Percentiles rank a stretch among this genome's conserved stretches.
phyloP scores from a whole-genome alignment of 1,140 invertebrate genomes.

The Drosophila sp. region DNA sequence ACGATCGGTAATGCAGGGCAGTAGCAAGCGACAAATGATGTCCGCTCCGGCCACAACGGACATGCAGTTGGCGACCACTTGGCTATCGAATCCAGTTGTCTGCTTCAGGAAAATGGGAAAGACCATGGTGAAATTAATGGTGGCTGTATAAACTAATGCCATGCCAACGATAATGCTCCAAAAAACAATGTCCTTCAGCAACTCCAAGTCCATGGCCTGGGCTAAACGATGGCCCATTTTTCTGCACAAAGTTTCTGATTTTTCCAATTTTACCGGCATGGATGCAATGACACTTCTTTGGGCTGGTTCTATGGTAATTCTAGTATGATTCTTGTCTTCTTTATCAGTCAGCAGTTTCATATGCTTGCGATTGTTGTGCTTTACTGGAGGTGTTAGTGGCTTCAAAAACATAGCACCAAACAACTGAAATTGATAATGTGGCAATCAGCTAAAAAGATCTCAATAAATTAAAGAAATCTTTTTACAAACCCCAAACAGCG shows the following conservation, averaged over 20 bases:
- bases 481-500: constrained; percentile 86
- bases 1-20: constrained; percentile 88
- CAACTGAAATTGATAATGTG: constrained; percentile 57
- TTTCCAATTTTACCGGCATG: neutral
- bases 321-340: constrained; percentile 48
- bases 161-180: constrained; percentile 88
- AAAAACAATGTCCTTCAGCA: constrained; percentile 87
- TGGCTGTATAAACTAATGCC: constrained; percentile 88
- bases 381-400: constrained; percentile 50
- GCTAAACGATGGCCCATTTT: constrained; percentile 63
- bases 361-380: constrained; percentile 75
- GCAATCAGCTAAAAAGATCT: neutral
- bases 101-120: constrained; percentile 89
- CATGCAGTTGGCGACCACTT: constrained; percentile 88
- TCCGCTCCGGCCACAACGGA: constrained; percentile 88
- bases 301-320: constrained; percentile 36
- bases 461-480: neutral
- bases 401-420: constrained; percentile 76
- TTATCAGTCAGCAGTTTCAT: constrained; percentile 56
- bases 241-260: constrained; percentile 32
- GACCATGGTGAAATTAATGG: constrained; percentile 89
- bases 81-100: constrained; percentile 85
- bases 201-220: constrained; percentile 86
- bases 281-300: neutral
- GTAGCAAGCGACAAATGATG: constrained; percentile 87